Evolutionary conservation across 1,140 invertebrate genomes (phyloP).

Genomic region (Choristoneura fumiferana): DNA sequence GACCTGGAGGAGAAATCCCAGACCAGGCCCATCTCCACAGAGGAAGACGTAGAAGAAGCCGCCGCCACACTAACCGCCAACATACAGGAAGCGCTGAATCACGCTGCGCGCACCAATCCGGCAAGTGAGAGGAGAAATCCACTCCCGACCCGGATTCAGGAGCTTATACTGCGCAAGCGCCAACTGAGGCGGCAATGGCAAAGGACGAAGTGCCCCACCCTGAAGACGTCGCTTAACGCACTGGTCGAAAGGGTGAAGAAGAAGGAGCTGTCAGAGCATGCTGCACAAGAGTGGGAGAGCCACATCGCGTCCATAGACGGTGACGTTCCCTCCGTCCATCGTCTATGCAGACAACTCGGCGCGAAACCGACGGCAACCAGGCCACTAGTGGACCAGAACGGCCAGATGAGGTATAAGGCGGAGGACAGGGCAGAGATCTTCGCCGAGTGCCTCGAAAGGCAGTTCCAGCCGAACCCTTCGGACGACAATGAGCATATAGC

Average conservation of each 20-base stretch:
- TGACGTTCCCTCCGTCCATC: background rate
- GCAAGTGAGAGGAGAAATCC: background rate
- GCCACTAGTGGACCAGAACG: conserved; percentile 20
- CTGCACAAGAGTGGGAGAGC: background rate
- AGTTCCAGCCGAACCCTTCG: conserved; percentile 31
- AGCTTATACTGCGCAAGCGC: background rate
- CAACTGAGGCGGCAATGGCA: background rate
- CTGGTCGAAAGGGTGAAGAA: background rate
- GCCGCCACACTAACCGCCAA: background rate
- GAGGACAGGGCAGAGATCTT: conserved; percentile 32
- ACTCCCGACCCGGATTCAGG: background rate
- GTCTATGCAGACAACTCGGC: background rate
- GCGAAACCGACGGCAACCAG: conserved; percentile 8
- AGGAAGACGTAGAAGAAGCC: background rate
- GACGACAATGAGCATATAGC: background rate
- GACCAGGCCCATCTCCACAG: background rate
- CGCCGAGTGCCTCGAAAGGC: conserved; percentile 27
- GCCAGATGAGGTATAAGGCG: conserved; percentile 22
- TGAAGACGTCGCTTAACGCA: background rate
- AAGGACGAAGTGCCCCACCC: background rate
- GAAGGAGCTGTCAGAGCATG: background rate
- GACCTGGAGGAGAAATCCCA: background rate
- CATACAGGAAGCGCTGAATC: background rate
- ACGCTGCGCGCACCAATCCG: background rate
- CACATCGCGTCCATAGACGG: background rate